Conservation (phyloP, 2,888 invertebrate genomes). For the Heliothis peltigera region DNA sequence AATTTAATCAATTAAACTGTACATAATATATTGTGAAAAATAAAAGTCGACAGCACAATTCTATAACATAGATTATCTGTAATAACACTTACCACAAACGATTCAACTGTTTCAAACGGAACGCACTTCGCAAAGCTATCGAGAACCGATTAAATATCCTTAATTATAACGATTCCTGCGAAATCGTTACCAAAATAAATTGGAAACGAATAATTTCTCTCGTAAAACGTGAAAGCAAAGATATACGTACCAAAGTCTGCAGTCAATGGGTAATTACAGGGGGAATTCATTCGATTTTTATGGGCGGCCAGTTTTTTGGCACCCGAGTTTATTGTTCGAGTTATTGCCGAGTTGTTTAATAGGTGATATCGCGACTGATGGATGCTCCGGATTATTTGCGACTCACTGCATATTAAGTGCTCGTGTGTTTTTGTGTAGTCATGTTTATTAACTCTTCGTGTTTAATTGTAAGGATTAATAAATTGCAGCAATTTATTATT, state of each 20-base stretch:
- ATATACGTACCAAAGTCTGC: constrained; percentile 61
- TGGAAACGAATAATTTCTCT: constrained; percentile 59
- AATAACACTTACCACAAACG: background rate
- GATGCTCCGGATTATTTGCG: background rate
- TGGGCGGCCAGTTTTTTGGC: constrained; percentile 53
- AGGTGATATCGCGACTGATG: constrained; percentile 31
- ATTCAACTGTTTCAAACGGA: constrained; percentile 7
- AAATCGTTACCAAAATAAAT: constrained; percentile 53
- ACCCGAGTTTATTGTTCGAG: constrained; percentile 49
- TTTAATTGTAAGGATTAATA: no score
- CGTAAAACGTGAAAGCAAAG: constrained; percentile 49
- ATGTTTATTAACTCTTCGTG: no score
- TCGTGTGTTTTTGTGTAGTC: background rate
- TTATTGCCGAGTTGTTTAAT: constrained; percentile 46
- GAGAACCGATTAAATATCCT: constrained; percentile 41
- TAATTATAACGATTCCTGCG: constrained; percentile 45
- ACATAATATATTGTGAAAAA: no score
- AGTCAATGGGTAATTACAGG: constrained; percentile 65
- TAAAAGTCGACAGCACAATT: no score
- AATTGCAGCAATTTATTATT: no score
- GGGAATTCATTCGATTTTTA: constrained; percentile 62
- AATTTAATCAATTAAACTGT: no score
- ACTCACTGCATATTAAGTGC: background rate
- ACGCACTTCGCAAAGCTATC: background rate
- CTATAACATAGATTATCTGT: no score